Evolutionary conservation across 2,888 invertebrate genomes (phyloP).

Genomic region (Cephus runcator): DNA sequence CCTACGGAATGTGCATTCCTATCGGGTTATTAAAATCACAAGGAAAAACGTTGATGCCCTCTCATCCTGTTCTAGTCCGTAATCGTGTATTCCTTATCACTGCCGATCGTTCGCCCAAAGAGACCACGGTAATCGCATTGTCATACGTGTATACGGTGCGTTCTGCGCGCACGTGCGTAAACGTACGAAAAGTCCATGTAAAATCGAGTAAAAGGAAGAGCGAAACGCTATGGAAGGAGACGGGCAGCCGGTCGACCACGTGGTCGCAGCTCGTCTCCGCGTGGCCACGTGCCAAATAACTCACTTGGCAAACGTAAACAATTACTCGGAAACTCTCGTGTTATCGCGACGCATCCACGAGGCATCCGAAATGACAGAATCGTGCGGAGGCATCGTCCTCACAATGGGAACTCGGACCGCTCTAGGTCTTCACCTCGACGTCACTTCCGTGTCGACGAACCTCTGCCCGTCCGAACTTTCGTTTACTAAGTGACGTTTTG

Average conservation of each 20-base stretch:
- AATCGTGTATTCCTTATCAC: background rate
- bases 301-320: constrained; percentile 63
- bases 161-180: background rate
- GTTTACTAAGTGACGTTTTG: background rate
- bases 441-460: background rate
- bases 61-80: background rate
- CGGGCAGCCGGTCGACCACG: constrained; percentile 42
- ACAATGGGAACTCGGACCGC: background rate
- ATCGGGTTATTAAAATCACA: background rate
- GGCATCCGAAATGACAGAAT: background rate
- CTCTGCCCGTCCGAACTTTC: constrained; percentile 1
- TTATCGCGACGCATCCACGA: constrained; percentile 48
- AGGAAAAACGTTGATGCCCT: background rate
- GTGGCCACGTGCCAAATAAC: constrained; percentile 59
- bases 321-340: constrained; percentile 55
- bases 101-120: background rate
- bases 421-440: background rate
- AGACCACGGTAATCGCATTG: background rate
- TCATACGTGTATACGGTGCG: background rate
- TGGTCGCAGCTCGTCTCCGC: constrained; percentile 40
- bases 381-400: background rate
- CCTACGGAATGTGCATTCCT: background rate
- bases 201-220: background rate
- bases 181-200: background rate
- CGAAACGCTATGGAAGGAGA: background rate